Conservation (phyloP, 30 jellyfish, hydroid and myxozoan species). For the Pseudorhiza aurosa region DNA sequence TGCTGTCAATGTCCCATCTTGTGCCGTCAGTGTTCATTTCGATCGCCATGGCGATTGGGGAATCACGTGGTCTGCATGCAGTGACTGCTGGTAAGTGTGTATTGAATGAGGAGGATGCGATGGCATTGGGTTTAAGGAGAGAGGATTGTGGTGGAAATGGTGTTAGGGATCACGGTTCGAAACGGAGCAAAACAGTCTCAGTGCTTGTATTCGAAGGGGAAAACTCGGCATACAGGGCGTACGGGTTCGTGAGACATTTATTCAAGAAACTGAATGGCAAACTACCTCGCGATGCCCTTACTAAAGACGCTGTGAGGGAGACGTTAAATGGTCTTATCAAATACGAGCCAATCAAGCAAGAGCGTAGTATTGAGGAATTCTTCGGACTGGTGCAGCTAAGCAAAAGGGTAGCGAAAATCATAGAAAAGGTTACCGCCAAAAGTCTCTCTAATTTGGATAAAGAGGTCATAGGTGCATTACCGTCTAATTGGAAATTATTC, state of each 20-base stretch:
- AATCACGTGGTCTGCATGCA: constrained; percentile 61
- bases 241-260: constrained; percentile 24
- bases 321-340: constrained; percentile 17
- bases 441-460: constrained; percentile 41
- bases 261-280: constrained; percentile 21
- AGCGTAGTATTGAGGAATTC: constrained; percentile 44
- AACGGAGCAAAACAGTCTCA: constrained; percentile 36
- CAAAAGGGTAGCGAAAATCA: constrained; percentile 14
- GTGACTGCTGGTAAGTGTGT: constrained; percentile 53
- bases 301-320: constrained; percentile 36
- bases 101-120: constrained; percentile 34
- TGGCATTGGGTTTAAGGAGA: constrained; percentile 21
- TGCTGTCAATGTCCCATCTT: constrained; percentile 39
- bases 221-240: constrained; percentile 46
- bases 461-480: constrained; percentile 47
- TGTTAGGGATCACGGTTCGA: constrained; percentile 10
- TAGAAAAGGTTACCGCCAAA: constrained; percentile 59
- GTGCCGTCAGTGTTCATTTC: constrained; percentile 62
- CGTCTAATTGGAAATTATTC: constrained; percentile 18
- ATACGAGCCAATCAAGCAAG: constrained; percentile 22
- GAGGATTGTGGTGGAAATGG: not conserved
- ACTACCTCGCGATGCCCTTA: constrained; percentile 52
- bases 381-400: constrained; percentile 38
- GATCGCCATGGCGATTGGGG: constrained; percentile 41
- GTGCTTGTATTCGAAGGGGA: constrained; percentile 70